Conservation (phyloP, 2,797 vertebrate genomes). For the Schizothorax lantsangensis region DNA sequence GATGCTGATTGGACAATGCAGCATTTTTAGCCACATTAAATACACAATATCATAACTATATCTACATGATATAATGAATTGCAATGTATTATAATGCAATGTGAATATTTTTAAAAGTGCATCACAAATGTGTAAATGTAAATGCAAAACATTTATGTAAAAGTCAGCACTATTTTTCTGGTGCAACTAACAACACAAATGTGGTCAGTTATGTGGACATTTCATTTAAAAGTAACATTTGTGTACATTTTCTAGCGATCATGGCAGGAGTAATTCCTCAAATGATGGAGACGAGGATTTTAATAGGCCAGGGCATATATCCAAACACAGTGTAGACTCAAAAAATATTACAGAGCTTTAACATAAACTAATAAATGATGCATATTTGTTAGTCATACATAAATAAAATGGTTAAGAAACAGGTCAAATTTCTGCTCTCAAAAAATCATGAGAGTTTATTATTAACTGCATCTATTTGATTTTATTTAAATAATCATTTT, state of each 20-base stretch:
- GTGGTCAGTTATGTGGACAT: background rate
- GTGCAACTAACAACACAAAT: background rate
- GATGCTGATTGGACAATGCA: background rate
- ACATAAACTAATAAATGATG: background rate
- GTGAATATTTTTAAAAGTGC: no score
- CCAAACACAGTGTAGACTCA: no score
- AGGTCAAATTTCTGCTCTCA: background rate
- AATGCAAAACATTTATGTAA: no score
- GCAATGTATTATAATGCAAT: no score
- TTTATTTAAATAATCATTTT: background rate
- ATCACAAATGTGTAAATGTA: no score
- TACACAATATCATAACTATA: background rate
- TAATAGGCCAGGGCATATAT: background rate
- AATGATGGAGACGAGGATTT: background rate
- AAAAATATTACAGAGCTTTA: no score
- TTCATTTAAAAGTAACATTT: background rate
- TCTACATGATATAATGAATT: no score
- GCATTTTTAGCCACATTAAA: background rate
- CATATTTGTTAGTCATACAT: background rate
- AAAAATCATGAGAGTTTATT: background rate
- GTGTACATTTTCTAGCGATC: background rate
- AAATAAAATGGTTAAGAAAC: background rate
- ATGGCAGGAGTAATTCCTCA: background rate
- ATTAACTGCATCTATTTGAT: background rate
- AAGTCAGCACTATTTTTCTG: no score